phyloP scores from a whole-genome alignment of 30 jellyfish, hydroid and myxozoan species.

The Clytia hemisphaerica region DNA sequence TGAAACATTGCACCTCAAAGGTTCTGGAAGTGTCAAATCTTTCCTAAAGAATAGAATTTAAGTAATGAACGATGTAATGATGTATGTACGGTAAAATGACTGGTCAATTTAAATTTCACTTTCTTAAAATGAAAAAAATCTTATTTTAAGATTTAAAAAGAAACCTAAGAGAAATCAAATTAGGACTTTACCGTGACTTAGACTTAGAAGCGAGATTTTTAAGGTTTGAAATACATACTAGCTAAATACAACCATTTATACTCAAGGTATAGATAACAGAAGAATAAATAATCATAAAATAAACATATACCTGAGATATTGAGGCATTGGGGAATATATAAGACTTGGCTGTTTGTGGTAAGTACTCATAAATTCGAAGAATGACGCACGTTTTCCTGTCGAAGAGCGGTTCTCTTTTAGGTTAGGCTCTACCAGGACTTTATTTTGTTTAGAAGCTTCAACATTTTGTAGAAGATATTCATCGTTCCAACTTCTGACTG shows the following conservation, averaged over 20 bases:
- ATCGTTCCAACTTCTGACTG: background rate
- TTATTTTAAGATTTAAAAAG: too few species aligned
- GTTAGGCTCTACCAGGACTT: slow-evolving; percentile 6
- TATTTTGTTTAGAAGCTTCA: background rate
- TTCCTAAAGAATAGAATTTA: background rate
- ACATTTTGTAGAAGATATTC: background rate
- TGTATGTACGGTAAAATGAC: background rate
- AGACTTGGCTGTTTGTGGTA: background rate
- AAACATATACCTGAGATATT: background rate
- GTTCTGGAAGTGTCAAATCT: slow-evolving; percentile 9
- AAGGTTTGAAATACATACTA: too few species aligned
- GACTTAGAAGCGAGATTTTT: too few species aligned
- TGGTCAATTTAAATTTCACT: background rate
- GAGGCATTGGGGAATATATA: background rate
- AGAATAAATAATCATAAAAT: too few species aligned
- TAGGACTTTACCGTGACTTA: too few species aligned
- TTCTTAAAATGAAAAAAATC: background rate
- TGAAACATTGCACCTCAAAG: slow-evolving; percentile 7
- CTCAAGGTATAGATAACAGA: too few species aligned
- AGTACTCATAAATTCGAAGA: background rate
- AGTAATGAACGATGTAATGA: background rate
- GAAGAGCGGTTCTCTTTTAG: slow-evolving; percentile 9
- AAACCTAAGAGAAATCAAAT: too few species aligned
- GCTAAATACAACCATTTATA: too few species aligned
- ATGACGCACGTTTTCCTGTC: background rate